These are phyloP conservation scores for Coracopsis vasa DNA, from an alignment of 2,113 vertebrate species.

Conservation along the genomic window DNA sequence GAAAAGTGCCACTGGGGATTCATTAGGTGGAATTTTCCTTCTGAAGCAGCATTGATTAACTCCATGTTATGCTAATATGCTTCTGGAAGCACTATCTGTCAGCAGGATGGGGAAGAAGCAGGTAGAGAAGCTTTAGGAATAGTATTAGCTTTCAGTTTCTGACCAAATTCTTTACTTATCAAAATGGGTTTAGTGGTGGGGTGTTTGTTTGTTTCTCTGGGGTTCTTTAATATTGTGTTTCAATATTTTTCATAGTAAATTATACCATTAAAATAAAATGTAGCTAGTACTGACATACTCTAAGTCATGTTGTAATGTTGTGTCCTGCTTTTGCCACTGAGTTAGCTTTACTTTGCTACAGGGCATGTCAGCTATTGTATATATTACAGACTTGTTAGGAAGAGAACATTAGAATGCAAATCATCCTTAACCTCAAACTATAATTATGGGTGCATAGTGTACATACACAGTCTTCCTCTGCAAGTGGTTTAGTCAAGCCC, in stretches of 20 bases:
- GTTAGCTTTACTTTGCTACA: background rate
- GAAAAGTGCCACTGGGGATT: background rate
- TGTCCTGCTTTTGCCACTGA: background rate
- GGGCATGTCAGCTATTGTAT: background rate
- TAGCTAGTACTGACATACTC: background rate
- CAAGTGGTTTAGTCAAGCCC: background rate
- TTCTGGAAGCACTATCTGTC: background rate
- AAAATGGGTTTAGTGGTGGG: background rate
- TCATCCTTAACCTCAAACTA: background rate
- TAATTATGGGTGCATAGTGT: background rate
- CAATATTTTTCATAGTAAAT: background rate
- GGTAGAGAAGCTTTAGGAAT: background rate
- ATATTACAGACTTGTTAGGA: background rate
- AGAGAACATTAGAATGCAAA: background rate
- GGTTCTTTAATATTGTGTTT: background rate
- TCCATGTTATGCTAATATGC: background rate
- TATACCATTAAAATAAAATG: background rate
- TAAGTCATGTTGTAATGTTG: background rate
- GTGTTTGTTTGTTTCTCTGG: background rate
- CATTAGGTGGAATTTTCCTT: conserved; percentile 36
- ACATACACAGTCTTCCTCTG: background rate
- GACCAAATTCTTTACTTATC: background rate
- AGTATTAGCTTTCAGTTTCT: background rate
- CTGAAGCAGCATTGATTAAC: background rate
- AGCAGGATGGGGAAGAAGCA: background rate